A percentile compares a stretch with the other conserved stretches of the same genome.
Evolutionary conservation across 2,113 vertebrate species (phyloP).

Genomic region (Hipposideros armiger): DNA sequence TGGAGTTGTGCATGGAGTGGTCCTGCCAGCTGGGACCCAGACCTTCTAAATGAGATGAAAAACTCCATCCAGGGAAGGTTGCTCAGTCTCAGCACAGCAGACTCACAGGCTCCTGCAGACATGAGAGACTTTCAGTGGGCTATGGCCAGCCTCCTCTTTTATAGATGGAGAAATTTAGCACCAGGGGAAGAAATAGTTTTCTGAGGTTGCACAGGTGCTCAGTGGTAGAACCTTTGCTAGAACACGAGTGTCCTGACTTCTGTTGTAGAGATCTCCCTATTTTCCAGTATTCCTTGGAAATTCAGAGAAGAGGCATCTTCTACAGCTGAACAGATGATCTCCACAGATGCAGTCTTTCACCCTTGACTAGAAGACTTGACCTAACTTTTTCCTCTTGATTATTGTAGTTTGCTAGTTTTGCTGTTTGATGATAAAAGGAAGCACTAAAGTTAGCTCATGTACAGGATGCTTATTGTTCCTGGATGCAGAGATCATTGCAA

Average conservation of each 20-base stretch:
- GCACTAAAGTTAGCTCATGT: not conserved
- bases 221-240: not conserved
- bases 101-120: not conserved
- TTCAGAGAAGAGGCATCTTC: not conserved
- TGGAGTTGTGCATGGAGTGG: fast-evolving
- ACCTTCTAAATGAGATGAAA: not conserved
- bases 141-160: not conserved
- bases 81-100: not conserved
- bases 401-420: not conserved
- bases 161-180: not conserved
- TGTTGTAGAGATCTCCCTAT: not conserved
- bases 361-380: not conserved
- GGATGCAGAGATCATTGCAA: too few relatives aligned
- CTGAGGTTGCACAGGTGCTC: not conserved
- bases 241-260: not conserved
- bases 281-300: not conserved
- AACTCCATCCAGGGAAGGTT: not conserved
- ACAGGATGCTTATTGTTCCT: not conserved
- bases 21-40: not conserved
- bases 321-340: not conserved
- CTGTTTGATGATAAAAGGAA: not conserved
- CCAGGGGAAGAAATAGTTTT: not conserved
- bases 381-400: not conserved
- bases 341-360: not conserved
- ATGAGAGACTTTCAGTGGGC: not conserved